These are phyloP conservation scores for Rugalucina vietnamica DNA, from an alignment of 2,888 invertebrate species.

Conservation along the genomic window DNA sequence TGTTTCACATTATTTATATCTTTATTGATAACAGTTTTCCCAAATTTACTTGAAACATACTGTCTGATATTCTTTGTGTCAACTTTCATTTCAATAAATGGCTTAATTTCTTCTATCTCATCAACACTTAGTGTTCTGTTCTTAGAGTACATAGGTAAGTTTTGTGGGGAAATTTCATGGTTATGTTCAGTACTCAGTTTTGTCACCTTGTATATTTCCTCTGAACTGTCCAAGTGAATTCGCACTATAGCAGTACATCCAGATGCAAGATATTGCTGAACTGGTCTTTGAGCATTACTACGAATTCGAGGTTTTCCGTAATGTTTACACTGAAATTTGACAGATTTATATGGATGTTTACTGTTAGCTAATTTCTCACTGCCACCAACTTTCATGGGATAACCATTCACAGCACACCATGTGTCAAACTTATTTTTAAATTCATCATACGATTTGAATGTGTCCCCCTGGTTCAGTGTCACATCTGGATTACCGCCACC, in stretches of 20 bases:
- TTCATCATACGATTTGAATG: not conserved
- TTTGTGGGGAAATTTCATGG: not conserved
- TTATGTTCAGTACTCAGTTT: not conserved
- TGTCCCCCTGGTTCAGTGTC: not conserved
- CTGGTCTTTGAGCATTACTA: not conserved
- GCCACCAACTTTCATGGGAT: not conserved
- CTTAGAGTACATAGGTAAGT: not conserved
- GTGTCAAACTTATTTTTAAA: not conserved
- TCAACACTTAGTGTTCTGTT: not conserved
- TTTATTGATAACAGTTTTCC: not conserved
- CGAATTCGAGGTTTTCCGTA: not conserved
- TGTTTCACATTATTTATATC: not conserved
- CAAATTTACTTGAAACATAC: not conserved
- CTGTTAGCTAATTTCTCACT: not conserved
- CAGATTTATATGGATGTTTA: not conserved
- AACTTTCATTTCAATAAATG: not conserved
- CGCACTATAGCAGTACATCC: not conserved
- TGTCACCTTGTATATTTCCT: not conserved
- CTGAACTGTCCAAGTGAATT: not conserved
- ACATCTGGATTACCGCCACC: not conserved
- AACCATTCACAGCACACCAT: not conserved
- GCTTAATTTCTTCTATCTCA: not conserved
- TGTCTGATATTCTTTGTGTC: not conserved
- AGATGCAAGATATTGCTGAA: not conserved
- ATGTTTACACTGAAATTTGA: constrained; percentile 7